phyloP scores from a whole-genome alignment of 2,888 invertebrate species.

The Danaus chrysippus region DNA sequence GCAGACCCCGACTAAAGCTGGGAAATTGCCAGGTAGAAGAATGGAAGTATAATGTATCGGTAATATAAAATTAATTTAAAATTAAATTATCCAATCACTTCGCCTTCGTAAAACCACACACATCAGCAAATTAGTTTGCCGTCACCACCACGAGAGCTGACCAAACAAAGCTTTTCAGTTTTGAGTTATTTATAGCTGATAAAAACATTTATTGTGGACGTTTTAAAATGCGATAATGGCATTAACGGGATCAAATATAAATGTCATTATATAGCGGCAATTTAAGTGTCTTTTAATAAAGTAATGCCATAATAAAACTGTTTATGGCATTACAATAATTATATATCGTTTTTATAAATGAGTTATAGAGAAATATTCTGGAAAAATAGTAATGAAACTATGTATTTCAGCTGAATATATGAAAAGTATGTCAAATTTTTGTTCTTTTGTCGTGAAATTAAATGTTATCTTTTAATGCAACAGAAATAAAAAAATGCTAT shows the following conservation, averaged over 20 bases:
- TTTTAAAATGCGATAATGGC: slow-evolving; percentile 2
- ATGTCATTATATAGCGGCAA: too few species aligned
- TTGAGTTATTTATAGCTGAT: neutral
- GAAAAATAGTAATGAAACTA: too few species aligned
- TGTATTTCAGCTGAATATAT: too few species aligned
- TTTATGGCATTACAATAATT: too few species aligned
- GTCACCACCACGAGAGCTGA: slow-evolving; percentile 17
- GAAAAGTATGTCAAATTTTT: too few species aligned
- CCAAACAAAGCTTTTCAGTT: slow-evolving; percentile 19
- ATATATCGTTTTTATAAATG: too few species aligned
- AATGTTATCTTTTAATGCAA: neutral
- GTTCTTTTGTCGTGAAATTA: neutral
- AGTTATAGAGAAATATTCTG: too few species aligned
- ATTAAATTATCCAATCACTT: neutral
- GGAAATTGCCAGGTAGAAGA: too few species aligned
- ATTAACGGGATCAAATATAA: neutral
- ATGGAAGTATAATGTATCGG: too few species aligned
- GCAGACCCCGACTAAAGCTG: too few species aligned
- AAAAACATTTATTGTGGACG: slow-evolving; percentile 2
- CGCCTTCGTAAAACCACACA: slow-evolving; percentile 15
- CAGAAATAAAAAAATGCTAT: neutral
- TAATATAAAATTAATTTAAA: neutral
- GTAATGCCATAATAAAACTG: too few species aligned
- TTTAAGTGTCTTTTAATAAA: too few species aligned
- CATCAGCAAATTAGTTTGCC: slow-evolving; percentile 31